These are phyloP conservation scores for Eolophus roseicapilla DNA, from an alignment of 2,113 vertebrate species.

Conservation along the genomic window DNA sequence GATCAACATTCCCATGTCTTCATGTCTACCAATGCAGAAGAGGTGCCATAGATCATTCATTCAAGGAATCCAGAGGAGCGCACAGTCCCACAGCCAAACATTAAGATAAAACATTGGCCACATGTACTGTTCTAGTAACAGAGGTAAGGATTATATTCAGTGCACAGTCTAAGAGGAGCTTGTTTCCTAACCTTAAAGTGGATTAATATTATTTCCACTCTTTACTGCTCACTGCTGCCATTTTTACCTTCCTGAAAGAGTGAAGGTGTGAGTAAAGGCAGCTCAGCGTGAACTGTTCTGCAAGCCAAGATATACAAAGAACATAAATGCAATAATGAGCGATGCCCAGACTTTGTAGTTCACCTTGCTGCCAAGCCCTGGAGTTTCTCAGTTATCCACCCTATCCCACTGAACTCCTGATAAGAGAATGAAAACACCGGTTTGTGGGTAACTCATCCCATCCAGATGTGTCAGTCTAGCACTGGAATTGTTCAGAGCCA, in stretches of 20 bases:
- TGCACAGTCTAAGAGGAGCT: not conserved
- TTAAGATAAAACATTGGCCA: not conserved
- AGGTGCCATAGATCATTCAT: not conserved
- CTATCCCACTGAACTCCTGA: not conserved
- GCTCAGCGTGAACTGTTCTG: not conserved
- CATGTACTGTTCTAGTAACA: not conserved
- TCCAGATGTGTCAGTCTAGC: rapidly evolving
- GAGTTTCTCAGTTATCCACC: not conserved
- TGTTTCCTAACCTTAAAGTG: not conserved
- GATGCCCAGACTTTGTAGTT: not conserved
- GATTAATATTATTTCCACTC: not conserved
- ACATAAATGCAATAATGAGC: rapidly evolving
- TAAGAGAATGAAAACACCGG: rapidly evolving
- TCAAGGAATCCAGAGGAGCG: not conserved
- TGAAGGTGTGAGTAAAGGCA: not conserved
- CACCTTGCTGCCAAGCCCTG: not conserved
- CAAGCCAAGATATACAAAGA: not conserved
- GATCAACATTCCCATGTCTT: rapidly evolving
- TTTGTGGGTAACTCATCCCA: not conserved
- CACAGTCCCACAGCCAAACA: not conserved
- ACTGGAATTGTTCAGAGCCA: not conserved
- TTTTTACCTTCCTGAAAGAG: not conserved
- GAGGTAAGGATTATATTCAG: not conserved
- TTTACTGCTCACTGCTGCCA: not conserved
- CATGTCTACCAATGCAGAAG: not conserved